Base-by-base conservation (phyloP, 92 coral and sea anemone species). In the Epizoanthus ramosus region DNA sequence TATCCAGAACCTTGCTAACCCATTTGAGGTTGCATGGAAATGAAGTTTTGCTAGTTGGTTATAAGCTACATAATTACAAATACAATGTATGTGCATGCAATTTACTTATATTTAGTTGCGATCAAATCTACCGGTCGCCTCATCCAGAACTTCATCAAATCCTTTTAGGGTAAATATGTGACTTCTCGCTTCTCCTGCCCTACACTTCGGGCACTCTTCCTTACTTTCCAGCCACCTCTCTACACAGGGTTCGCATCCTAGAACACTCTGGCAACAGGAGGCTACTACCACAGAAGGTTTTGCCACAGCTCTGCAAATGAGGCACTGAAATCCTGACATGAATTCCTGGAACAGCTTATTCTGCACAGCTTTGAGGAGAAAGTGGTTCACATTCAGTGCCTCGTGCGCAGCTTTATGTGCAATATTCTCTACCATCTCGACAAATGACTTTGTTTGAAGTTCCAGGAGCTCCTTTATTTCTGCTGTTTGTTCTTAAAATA, bases 181-280 rank as follows among this genome's bases (percentile, higher is more conserved):
- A 52, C 57, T 45, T 41, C 19, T 24, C 6, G 59, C 57, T 47
- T 71, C 57, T n/a, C 19, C 61, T 25, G 5, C 16, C 53, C 76
- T 71, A 18, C 76, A 71, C 57, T 71, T 71, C 10, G 76, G 76
- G 54, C 75, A 71, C 21, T n/a, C 15, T 2, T 12, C 18, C 21
- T 19, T 41, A n/a, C 9, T 71, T 41, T 41, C 53, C 7, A 45
- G 6, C 75, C 75, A 71, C 6, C 57, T 71, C 4, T 71, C 28
- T 7, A 71, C 8, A 43, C 75, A 71, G 17, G 53, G 13, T 43
- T 17, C 21, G 24, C 75, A 71, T 3, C 75, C 75, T 4, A 71
- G 23, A 13, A 71, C 59, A 17, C 53, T 69, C n/a, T 69, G 53
- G 22, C 74, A 33, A 16, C 57, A 69, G 3, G 74, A 37, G 1